Conservation (phyloP, 2,797 vertebrate species). For the Gymnocypris eckloni region DNA sequence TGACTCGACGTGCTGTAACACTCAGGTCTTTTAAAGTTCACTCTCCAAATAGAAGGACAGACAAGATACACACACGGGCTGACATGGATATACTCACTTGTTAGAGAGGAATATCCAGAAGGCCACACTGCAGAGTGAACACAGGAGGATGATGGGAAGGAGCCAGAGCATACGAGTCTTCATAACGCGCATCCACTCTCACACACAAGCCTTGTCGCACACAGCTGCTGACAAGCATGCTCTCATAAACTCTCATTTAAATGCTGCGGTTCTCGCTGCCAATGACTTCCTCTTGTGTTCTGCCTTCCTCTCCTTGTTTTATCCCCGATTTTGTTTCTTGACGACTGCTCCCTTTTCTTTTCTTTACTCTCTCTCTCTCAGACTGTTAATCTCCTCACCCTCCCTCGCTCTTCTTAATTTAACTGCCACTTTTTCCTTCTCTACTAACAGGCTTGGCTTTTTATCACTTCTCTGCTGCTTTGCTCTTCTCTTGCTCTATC, state of each 20-base stretch:
- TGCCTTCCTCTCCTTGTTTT: not conserved
- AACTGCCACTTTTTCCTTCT: slow-evolving; percentile 7
- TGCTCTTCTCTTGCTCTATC: not conserved
- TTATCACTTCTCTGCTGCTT: slow-evolving; percentile 3
- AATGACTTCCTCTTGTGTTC: not conserved
- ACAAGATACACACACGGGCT: not conserved
- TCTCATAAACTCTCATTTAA: not conserved
- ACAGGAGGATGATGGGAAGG: slow-evolving; percentile 21
- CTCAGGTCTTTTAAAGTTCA: slow-evolving; percentile 9
- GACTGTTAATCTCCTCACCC: slow-evolving; percentile 11
- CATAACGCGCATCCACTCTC: slow-evolving; percentile 42
- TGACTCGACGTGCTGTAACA: not conserved
- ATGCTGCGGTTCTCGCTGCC: not conserved
- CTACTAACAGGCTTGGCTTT: not conserved
- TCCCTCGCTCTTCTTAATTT: slow-evolving; percentile 13
- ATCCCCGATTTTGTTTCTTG: not conserved
- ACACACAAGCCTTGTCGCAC: not conserved
- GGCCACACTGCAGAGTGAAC: slow-evolving; percentile 29
- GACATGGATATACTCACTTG: slow-evolving; percentile 41
- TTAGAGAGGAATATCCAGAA: slow-evolving; percentile 36
- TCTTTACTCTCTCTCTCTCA: not conserved
- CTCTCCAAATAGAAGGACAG: not conserved
- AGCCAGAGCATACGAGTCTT: slow-evolving; percentile 36
- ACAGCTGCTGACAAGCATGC: slow-evolving; percentile 3
- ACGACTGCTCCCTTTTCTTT: slow-evolving; percentile 1